Conservation (phyloP, 2,797 vertebrate genomes). For the Graptemys geographica region DNA sequence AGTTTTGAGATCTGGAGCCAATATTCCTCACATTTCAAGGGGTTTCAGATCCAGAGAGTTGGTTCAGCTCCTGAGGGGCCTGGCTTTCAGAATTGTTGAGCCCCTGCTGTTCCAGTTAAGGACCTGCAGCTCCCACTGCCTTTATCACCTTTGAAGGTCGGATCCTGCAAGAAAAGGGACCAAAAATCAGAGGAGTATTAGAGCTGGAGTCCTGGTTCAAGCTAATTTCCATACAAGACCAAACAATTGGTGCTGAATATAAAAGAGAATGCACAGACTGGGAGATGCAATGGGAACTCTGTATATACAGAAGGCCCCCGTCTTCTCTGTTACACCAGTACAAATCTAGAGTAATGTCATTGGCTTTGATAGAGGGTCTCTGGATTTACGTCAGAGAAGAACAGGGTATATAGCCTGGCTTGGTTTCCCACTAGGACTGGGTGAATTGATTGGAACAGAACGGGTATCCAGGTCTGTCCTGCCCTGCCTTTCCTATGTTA, state of each 20-base stretch:
- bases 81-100: no score
- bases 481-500: background rate
- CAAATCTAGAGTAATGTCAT: background rate
- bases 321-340: background rate
- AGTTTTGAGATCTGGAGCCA: background rate
- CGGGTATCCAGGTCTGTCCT: background rate
- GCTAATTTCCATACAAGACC: no score
- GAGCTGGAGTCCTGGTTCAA: no score
- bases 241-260: no score
- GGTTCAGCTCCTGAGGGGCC: no score
- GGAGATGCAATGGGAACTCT: background rate
- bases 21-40: background rate
- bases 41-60: no score
- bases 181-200: no score
- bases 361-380: background rate
- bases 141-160: no score
- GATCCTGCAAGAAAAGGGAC: no score
- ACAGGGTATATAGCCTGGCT: background rate
- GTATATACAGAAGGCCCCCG: background rate
- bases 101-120: no score
- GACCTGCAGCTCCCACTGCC: no score
- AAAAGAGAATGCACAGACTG: no score
- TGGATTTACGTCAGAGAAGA: background rate
- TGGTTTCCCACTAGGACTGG: background rate
- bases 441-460: background rate